Percentiles rank a stretch among this genome's conserved stretches.
Evolutionary conservation across 2,113 vertebrate genomes (phyloP).

Genomic region (cattle (Bos taurus)): ARS-UCD2.0 NC_037328.1:48593001-48593500

Average conservation of each 20-base stretch:
- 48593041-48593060: background rate
- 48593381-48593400: background rate
- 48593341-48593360: background rate
- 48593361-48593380: background rate
- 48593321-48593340: background rate
- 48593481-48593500: background rate
- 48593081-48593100: background rate
- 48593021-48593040: background rate
- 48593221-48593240: background rate
- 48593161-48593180: background rate
- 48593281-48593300: background rate
- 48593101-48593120: constrained; percentile 9
- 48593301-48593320: background rate
- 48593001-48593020: background rate
- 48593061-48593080: background rate
- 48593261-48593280: background rate
- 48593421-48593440: background rate
- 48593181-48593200: background rate
- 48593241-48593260: background rate
- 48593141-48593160: background rate
- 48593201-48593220: background rate
- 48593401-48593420: background rate
- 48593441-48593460: background rate
- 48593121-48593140: background rate
- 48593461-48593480: background rate